phyloP scores from a whole-genome alignment of 1,140 invertebrate genomes.

The Brachionus rotundiformis region DNA sequence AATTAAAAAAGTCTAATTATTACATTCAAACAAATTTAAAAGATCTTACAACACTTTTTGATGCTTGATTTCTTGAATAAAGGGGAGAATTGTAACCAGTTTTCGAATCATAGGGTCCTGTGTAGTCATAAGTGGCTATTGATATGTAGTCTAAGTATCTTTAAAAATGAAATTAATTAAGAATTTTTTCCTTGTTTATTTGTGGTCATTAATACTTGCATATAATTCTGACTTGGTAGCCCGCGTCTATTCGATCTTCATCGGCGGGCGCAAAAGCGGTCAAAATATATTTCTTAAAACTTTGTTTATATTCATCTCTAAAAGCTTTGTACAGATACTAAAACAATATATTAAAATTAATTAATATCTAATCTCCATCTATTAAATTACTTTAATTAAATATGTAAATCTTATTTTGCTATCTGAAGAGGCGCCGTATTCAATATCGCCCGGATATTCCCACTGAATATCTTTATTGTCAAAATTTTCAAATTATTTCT shows the following conservation, averaged over 20 bases:
- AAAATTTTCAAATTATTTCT: too few relatives aligned
- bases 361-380: background rate
- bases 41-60: slow-evolving; percentile 20
- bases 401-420: slow-evolving; percentile 38
- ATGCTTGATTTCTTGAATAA: slow-evolving; percentile 53
- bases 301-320: slow-evolving; percentile 47
- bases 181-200: background rate
- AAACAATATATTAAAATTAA: background rate
- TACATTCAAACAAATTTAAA: background rate
- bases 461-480: slow-evolving; percentile 85
- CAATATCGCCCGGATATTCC: slow-evolving; percentile 88
- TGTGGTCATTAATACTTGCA: slow-evolving; percentile 67
- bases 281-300: slow-evolving; percentile 29
- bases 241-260: slow-evolving; percentile 78
- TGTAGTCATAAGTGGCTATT: slow-evolving; percentile 84
- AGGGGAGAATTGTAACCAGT: slow-evolving; percentile 68
- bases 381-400: slow-evolving; percentile 24
- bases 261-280: slow-evolving; percentile 41
- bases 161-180: slow-evolving; percentile 53
- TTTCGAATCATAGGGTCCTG: slow-evolving; percentile 89
- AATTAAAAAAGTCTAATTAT: background rate
- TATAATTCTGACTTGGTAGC: slow-evolving; percentile 82
- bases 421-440: slow-evolving; percentile 69
- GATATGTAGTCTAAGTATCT: slow-evolving; percentile 81
- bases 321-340: slow-evolving; percentile 49